Evolutionary conservation across 2,888 invertebrate genomes (phyloP).

Genomic region (Scelioninae gen. 2): DNA sequence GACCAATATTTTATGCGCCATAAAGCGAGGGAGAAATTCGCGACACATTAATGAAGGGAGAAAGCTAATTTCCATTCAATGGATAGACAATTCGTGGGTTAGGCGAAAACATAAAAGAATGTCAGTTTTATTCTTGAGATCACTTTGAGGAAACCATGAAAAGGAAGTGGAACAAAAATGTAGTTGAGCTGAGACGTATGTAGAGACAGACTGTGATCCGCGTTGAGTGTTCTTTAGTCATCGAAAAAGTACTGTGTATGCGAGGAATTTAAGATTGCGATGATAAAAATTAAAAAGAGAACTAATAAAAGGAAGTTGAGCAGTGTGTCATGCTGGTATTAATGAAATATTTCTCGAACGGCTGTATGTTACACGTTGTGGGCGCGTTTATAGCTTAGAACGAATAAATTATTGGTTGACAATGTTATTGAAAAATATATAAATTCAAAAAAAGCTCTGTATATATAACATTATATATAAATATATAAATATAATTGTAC

Average conservation of each 20-base stretch:
- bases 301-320: conserved; percentile 38
- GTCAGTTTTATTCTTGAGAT: conserved; percentile 36
- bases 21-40: conserved; percentile 15
- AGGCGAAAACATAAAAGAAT: conserved; percentile 6
- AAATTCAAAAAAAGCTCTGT: conserved; percentile 67
- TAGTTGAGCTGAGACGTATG: conserved; percentile 64
- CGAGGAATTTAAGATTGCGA: conserved; percentile 62
- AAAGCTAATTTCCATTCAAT: conserved; percentile 33
- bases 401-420: conserved; percentile 73
- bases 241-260: conserved; percentile 66
- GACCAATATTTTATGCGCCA: conserved; percentile 25
- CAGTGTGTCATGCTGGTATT: conserved; percentile 35
- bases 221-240: conserved; percentile 73
- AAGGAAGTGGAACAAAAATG: conserved; percentile 2
- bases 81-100: conserved; percentile 33
- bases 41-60: conserved; percentile 31
- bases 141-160: conserved; percentile 8
- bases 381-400: conserved; percentile 66
- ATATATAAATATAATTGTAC: conserved; percentile 65
- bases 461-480: conserved; percentile 69
- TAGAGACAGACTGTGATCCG: conserved; percentile 74
- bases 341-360: conserved; percentile 49
- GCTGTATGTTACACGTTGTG: conserved; percentile 60
- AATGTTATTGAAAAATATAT: conserved; percentile 73
- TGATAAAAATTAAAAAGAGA: conserved; percentile 51